Base-by-base conservation (phyloP, 2,888 invertebrate genomes). In the Erpobdella octoculata region DNA sequence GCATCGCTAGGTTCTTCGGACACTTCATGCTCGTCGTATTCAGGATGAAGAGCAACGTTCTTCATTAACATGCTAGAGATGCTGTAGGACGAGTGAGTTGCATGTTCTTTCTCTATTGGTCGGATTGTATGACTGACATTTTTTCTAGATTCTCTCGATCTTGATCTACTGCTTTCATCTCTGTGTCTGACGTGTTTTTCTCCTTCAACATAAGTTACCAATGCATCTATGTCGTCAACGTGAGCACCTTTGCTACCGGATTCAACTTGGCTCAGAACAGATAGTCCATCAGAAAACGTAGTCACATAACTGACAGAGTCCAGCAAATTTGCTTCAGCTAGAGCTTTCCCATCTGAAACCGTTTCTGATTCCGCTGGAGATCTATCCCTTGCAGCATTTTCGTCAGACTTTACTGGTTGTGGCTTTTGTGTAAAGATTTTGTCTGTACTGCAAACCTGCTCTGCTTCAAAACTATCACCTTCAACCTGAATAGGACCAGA, bases 141-240 rank as follows among this genome's bases (percentile, higher is more conserved):
- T 36, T 66, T 36, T 66, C 41, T 66, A 28, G 66, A 66, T 12
- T 38, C 15, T 31, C 41, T 41, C 28, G 41, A 41, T 18, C 48
- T 41, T 8, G 41, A 46, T 15, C 48, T 68, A 21, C 33, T 41
- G n/a, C 33, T 41, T 2, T 68, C 68, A 5, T 28, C 31, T 2
- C 28, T n/a, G 21, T n/a, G 35, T n/a, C 31, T 9, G 36, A 36
- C 21, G 9, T 64, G 28, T 18, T 64, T 15, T 9, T 2, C 48
- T 0, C 68, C 68, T n/a, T 41, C 33, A 5, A 68, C 48, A 33
- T 68, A 68, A 1, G 41, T 31, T 31, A 68, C 68, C 68, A 68
- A 31, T 31, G 38, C 36, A 1, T 53, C 15, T 28, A 53, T 1
- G 6, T 53, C 53, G 21, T 53, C 53, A 9, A 53, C 28, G 53